phyloP scores from a whole-genome alignment of 2,113 vertebrate genomes.

The Trematomus loennbergii region DNA sequence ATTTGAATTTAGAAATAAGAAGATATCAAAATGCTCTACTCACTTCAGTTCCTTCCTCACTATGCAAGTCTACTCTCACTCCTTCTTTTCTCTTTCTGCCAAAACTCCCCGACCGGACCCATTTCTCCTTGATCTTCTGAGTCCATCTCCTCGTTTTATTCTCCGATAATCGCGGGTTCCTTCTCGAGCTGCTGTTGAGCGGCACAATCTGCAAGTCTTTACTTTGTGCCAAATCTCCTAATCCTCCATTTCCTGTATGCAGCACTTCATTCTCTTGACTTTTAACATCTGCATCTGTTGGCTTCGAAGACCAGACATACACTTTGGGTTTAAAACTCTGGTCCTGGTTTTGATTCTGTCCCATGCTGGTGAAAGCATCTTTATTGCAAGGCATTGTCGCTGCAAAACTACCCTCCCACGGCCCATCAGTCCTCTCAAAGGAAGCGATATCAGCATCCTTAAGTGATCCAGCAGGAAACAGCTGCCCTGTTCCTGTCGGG shows the following conservation, averaged over 20 bases:
- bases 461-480: constrained; percentile 45
- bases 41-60: constrained; percentile 48
- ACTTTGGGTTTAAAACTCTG: constrained; percentile 42
- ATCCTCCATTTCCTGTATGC: constrained; percentile 46
- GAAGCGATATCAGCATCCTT: constrained; percentile 52
- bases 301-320: constrained; percentile 50
- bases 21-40: constrained; percentile 36
- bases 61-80: constrained; percentile 18
- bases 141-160: constrained; percentile 79
- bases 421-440: constrained; percentile 25
- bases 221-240: constrained; percentile 29
- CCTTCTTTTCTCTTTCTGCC: constrained; percentile 57
- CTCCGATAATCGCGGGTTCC: constrained; percentile 59
- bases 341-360: constrained; percentile 29
- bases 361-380: constrained; percentile 3
- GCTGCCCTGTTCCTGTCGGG: constrained; percentile 30
- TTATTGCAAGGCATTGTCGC: constrained; percentile 4
- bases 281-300: not conserved
- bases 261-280: constrained; percentile 10
- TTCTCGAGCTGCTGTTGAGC: constrained; percentile 16
- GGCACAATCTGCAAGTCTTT: constrained; percentile 25
- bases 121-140: constrained; percentile 79
- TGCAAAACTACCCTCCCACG: constrained; percentile 6
- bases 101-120: constrained; percentile 66
- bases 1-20: not conserved